Conservation (phyloP, 2,797 vertebrate genomes). For the Manis crassicaudata region DNA sequence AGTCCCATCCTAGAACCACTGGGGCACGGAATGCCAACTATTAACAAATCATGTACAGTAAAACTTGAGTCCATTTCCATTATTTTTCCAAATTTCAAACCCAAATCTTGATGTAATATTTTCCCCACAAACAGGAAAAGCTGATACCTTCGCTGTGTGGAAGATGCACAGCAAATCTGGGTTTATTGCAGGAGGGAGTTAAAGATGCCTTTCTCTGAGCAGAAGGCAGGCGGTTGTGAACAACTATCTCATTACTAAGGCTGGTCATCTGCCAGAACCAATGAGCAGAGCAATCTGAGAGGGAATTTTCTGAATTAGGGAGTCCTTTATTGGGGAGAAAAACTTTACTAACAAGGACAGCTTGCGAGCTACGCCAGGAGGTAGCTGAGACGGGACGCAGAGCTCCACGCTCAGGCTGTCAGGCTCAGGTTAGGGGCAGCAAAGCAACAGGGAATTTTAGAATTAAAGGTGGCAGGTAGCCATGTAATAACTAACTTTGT, state of each 20-base stretch:
- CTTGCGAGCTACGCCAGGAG: accelerated
- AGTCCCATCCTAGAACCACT: background rate
- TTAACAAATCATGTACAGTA: background rate
- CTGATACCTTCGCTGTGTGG: background rate
- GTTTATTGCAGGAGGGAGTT: background rate
- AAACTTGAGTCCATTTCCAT: background rate
- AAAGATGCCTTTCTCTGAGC: background rate
- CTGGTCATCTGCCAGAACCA: background rate
- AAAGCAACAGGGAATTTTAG: background rate
- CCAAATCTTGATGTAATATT: background rate
- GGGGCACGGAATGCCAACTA: background rate
- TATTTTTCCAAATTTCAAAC: background rate
- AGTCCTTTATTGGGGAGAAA: background rate
- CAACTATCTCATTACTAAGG: accelerated
- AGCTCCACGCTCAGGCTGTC: accelerated
- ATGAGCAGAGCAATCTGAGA: background rate
- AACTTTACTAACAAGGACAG: background rate
- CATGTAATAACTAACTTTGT: background rate
- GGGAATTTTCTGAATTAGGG: background rate
- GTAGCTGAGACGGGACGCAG: background rate
- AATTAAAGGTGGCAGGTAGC: background rate
- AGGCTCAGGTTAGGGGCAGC: background rate
- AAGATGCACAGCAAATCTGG: background rate
- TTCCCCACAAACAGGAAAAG: background rate
- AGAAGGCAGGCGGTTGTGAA: accelerated